Conservation (phyloP, 1,140 invertebrate genomes). For the Planococcus citri region DNA sequence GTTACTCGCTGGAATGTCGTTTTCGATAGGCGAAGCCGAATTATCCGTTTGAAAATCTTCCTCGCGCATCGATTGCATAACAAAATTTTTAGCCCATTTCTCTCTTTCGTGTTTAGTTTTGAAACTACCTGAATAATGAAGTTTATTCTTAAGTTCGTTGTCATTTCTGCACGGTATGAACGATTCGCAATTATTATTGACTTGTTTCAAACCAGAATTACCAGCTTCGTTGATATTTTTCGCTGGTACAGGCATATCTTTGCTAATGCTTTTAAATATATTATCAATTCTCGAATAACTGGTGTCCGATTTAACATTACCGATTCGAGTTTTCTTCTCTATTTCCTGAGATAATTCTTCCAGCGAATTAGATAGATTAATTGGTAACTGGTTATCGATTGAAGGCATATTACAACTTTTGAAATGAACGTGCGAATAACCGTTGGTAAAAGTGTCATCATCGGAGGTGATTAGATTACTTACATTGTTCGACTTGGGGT, state of each 20-base stretch:
- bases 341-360: conserved; percentile 29
- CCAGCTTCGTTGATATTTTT: conserved; percentile 18
- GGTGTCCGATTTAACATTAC: background rate
- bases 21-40: background rate
- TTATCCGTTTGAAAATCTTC: background rate
- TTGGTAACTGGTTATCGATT: conserved; percentile 18
- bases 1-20: background rate
- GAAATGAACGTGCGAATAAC: conserved; percentile 24
- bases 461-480: background rate
- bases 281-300: conserved; percentile 23
- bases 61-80: conserved; percentile 1
- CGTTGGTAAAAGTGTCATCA: conserved; percentile 11
- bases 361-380: conserved; percentile 28
- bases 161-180: background rate
- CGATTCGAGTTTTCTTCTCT: conserved; percentile 27
- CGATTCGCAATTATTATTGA: background rate
- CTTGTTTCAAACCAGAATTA: conserved; percentile 5
- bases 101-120: conserved; percentile 32
- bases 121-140: conserved; percentile 33
- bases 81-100: conserved; percentile 26
- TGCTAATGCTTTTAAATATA: conserved; percentile 21
- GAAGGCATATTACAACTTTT: conserved; percentile 18
- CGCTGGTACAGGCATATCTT: background rate
- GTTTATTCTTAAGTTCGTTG: conserved; percentile 24
- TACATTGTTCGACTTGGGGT: background rate